phyloP scores from a whole-genome alignment of 2,113 vertebrate species.

The Rousettus leschenaultii region DNA sequence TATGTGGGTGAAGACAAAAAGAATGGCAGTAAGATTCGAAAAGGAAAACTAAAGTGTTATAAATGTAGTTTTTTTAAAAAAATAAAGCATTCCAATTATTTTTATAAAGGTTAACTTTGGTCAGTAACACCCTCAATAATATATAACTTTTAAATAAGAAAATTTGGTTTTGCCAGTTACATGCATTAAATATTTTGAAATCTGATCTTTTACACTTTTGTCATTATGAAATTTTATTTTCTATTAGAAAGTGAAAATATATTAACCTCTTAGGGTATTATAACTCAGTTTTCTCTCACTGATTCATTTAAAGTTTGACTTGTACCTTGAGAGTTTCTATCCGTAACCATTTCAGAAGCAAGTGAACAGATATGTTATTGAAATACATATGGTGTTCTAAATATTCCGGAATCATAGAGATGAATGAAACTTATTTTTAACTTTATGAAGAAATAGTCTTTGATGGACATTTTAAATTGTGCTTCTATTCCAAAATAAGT shows the following conservation, averaged over 20 bases:
- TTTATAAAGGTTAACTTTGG: conserved; percentile 13
- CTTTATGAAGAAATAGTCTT: conserved; percentile 43
- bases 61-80: conserved; percentile 38
- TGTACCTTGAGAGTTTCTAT: not conserved
- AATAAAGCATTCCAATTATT: not conserved
- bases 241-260: not conserved
- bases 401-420: not conserved
- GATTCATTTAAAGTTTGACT: conserved; percentile 6
- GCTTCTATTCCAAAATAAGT: conserved; percentile 51
- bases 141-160: not conserved
- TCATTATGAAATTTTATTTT: not conserved
- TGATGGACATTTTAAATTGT: conserved; percentile 1
- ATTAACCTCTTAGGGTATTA: not conserved
- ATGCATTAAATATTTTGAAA: not conserved
- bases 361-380: not conserved
- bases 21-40: not conserved
- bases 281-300: not conserved
- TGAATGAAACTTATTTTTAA: conserved; percentile 52
- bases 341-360: not conserved
- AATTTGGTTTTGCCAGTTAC: not conserved
- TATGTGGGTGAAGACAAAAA: not conserved
- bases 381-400: not conserved
- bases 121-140: not conserved
- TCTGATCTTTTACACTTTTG: not conserved
- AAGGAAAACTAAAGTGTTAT: not conserved